phyloP scores from a whole-genome alignment of 2,113 vertebrate genomes.

The Irena cyanogastra region DNA sequence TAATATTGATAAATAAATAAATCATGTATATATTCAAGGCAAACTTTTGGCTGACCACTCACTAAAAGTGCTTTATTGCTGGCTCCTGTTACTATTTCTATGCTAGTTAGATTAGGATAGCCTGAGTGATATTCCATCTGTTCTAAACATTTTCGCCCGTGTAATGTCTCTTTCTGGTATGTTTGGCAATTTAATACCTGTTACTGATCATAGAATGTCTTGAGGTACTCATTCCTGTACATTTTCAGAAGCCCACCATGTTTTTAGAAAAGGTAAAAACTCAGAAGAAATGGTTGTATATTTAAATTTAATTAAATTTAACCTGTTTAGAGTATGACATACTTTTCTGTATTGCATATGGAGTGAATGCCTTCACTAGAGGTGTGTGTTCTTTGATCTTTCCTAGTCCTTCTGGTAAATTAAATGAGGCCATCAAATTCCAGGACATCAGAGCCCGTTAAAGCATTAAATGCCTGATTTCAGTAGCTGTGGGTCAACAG shows the following conservation, averaged over 20 bases:
- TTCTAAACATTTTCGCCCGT: neutral
- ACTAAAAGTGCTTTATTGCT: neutral
- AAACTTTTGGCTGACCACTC: neutral
- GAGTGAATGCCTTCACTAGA: neutral
- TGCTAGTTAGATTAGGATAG: neutral
- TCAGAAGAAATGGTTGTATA: neutral
- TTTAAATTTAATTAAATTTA: neutral
- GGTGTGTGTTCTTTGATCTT: neutral
- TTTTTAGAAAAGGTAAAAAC: neutral
- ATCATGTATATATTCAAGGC: neutral
- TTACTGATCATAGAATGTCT: neutral
- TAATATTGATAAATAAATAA: neutral
- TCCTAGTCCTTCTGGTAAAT: neutral
- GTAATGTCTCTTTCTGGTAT: neutral
- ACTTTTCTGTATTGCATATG: neutral
- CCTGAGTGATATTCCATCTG: neutral
- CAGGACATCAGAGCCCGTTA: neutral
- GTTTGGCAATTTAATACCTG: neutral
- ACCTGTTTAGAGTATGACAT: neutral
- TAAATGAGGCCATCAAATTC: neutral
- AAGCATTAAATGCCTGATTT: neutral
- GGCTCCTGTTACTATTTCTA: neutral
- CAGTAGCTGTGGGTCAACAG: neutral
- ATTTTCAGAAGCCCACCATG: neutral
- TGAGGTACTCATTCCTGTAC: neutral